Evolutionary conservation across 2,888 invertebrate genomes (phyloP).

Genomic region (Cheilosia grossa): DNA sequence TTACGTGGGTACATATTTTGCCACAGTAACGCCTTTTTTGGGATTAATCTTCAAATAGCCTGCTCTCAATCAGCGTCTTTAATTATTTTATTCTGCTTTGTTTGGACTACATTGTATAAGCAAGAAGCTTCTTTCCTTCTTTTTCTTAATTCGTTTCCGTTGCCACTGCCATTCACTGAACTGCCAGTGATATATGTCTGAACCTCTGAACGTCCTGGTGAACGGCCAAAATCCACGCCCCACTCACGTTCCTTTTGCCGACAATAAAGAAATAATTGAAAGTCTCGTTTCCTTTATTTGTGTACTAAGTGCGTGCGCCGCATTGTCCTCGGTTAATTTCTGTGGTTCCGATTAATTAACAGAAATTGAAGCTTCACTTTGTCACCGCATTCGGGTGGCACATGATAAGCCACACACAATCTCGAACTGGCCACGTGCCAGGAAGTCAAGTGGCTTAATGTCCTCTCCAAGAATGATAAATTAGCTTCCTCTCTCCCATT

Average conservation of each 20-base stretch:
- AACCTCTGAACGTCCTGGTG: neutral
- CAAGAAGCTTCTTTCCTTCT: neutral
- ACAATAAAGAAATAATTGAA: conserved; percentile 63
- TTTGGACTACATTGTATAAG: neutral
- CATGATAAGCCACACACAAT: conserved; percentile 29
- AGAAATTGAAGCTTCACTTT: conserved; percentile 65
- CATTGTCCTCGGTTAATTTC: conserved; percentile 74
- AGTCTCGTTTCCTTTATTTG: conserved; percentile 39
- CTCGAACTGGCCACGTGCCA: conserved; percentile 63
- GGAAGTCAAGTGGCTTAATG: conserved; percentile 75
- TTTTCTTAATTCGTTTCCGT: neutral
- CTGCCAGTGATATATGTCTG: conserved; percentile 18
- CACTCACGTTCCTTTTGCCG: neutral
- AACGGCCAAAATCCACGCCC: conserved; percentile 38
- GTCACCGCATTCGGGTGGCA: conserved; percentile 41
- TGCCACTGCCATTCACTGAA: neutral
- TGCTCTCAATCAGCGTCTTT: no score
- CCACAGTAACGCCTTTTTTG: no score
- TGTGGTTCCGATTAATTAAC: conserved; percentile 75
- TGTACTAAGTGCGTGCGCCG: conserved; percentile 50
- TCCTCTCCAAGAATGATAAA: conserved; percentile 69
- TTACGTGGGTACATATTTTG: no score
- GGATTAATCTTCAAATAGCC: no score
- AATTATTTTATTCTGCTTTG: neutral
- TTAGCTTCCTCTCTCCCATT: conserved; percentile 66